Conservation (phyloP, 2,113 vertebrate species). For the Excalfactoria chinensis region DNA sequence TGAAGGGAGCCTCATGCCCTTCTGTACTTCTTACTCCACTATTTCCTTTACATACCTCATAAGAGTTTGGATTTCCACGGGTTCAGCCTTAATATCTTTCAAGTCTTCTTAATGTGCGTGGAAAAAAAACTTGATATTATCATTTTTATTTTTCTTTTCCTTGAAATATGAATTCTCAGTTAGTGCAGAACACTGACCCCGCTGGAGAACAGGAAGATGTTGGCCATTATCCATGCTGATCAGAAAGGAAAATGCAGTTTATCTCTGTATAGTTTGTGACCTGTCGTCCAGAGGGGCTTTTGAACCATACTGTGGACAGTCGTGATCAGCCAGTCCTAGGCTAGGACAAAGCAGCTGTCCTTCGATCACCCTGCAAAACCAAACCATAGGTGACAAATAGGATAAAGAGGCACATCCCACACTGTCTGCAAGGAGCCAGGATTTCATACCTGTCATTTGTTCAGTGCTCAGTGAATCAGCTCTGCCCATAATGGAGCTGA, state of each 20-base stretch:
- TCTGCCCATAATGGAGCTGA: neutral
- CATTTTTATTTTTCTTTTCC: neutral
- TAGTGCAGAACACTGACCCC: neutral
- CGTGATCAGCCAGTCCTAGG: neutral
- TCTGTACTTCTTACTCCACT: neutral
- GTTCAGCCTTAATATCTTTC: neutral
- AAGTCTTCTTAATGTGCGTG: neutral
- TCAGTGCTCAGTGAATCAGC: neutral
- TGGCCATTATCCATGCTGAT: neutral
- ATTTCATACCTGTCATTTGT: neutral
- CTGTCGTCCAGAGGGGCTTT: neutral
- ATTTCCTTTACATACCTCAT: neutral
- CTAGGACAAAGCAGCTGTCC: neutral
- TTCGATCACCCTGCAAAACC: neutral
- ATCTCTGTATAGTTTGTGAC: neutral
- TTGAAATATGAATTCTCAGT: neutral
- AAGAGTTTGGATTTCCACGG: neutral
- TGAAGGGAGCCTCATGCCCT: neutral
- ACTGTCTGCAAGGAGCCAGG: accelerated
- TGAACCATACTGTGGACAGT: accelerated
- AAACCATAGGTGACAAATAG: neutral
- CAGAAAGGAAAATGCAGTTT: neutral
- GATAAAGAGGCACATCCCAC: neutral
- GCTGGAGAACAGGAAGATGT: neutral
- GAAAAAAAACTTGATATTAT: neutral